Conservation (phyloP, 2,888 invertebrate genomes). For the Dione vanillae region DNA sequence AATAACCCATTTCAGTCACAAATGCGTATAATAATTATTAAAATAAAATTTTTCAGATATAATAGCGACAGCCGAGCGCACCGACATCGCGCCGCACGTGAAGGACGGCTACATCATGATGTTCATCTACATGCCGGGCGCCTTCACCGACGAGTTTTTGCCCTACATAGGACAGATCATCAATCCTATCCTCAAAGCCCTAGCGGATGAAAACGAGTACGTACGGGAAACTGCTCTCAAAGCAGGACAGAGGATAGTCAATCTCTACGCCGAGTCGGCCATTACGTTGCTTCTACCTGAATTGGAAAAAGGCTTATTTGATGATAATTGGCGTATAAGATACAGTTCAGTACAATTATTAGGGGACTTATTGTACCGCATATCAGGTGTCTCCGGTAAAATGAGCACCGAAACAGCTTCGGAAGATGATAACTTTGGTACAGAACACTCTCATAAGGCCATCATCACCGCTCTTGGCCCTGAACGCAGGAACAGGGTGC, state of each 20-base stretch:
- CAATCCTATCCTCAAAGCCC: conserved; percentile 97
- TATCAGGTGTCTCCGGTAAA: conserved; percentile 99
- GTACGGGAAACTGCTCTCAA: conserved; percentile 98
- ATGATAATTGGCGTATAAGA: conserved; percentile 99
- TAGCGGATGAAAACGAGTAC: conserved; percentile 99
- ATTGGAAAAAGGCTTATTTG: conserved; percentile 96
- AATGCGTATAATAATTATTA: neutral
- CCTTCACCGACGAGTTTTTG: conserved; percentile 97
- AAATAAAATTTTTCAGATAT: conserved; percentile 85
- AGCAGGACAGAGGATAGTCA: conserved; percentile 98
- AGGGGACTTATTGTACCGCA: conserved; percentile 97
- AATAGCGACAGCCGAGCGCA: conserved; percentile 95
- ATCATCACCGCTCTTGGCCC: conserved; percentile 95
- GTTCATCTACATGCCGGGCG: conserved; percentile 99
- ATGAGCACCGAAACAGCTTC: conserved; percentile 99
- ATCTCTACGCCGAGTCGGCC: conserved; percentile 97
- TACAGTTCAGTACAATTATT: conserved; percentile 93
- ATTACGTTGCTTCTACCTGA: conserved; percentile 96
- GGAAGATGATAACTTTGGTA: conserved; percentile 99
- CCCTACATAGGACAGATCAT: conserved; percentile 98
- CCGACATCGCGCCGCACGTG: conserved; percentile 97
- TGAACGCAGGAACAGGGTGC: conserved; percentile 95
- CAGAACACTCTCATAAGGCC: conserved; percentile 96
- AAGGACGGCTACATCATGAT: conserved; percentile 99
- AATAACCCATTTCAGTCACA: neutral